Percentiles rank a stretch among this genome's conserved stretches.
phyloP scores from a whole-genome alignment of 1,140 invertebrate genomes.

The Aradophagus sp. region DNA sequence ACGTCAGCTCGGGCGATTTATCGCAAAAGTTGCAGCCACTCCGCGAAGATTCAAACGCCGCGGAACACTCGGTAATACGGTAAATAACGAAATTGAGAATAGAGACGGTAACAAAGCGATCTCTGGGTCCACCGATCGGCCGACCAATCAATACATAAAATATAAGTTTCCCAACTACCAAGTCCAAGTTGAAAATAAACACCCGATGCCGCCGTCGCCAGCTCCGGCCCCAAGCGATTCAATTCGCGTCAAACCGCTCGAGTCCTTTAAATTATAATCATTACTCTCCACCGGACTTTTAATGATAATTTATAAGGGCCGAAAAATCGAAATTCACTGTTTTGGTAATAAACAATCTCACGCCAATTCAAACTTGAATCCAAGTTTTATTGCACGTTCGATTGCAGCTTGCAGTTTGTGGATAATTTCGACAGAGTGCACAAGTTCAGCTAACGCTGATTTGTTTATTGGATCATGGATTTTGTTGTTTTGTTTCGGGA shows the following conservation, averaged over 20 bases:
- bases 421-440: too few relatives aligned
- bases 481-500: too few relatives aligned
- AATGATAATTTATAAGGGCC: too few relatives aligned
- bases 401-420: too few relatives aligned
- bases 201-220: too few relatives aligned
- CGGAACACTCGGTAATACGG: constrained; percentile 47
- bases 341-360: too few relatives aligned
- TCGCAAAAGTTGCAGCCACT: constrained; percentile 45
- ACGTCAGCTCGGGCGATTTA: constrained; percentile 40
- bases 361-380: too few relatives aligned
- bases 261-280: constrained; percentile 15
- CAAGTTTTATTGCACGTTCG: too few relatives aligned
- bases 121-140: constrained; percentile 37
- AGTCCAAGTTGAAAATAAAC: constrained; percentile 33
- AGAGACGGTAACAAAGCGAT: constrained; percentile 48
- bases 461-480: too few relatives aligned
- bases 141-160: constrained; percentile 46
- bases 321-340: too few relatives aligned
- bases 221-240: constrained; percentile 32
- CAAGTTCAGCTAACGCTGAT: too few relatives aligned
- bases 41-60: constrained; percentile 48
- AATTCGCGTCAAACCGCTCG: constrained; percentile 25
- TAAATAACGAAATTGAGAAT: constrained; percentile 54
- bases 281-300: too few relatives aligned
- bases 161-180: constrained; percentile 22